phyloP scores from a whole-genome alignment of 1,140 invertebrate genomes.

The Agrypnia vestita region DNA sequence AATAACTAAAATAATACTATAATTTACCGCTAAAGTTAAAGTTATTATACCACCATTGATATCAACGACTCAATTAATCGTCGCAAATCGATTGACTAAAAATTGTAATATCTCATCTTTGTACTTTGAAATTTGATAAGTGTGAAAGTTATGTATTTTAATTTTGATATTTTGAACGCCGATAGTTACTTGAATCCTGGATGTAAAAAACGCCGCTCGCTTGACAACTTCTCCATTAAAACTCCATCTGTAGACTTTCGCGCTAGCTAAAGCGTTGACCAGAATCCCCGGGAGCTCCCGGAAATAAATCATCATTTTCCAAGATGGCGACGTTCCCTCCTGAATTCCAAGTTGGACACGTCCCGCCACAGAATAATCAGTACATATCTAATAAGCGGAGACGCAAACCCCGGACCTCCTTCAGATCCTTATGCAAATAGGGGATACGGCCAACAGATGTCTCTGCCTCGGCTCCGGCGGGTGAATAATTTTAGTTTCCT shows the following conservation, averaged over 20 bases:
- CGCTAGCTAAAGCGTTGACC: background rate
- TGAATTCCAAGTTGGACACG: constrained; percentile 14
- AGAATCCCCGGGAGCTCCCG: background rate
- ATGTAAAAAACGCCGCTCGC: too few species aligned
- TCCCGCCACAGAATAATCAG: constrained; percentile 41
- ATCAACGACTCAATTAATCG: too few species aligned
- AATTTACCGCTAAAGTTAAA: too few species aligned
- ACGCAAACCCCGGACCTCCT: constrained; percentile 37
- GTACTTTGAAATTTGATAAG: too few species aligned
- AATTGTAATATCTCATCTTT: too few species aligned
- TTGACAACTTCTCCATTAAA: constrained; percentile 17
- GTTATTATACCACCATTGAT: too few species aligned
- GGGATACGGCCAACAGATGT: constrained; percentile 42
- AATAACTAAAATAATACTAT: too few species aligned
- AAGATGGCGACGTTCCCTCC: constrained; percentile 6
- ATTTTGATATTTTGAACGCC: too few species aligned
- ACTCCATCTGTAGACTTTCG: constrained; percentile 18
- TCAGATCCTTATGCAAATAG: constrained; percentile 44
- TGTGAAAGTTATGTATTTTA: too few species aligned
- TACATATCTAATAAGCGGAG: constrained; percentile 47
- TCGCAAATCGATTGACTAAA: too few species aligned
- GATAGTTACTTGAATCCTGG: too few species aligned
- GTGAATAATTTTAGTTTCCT: constrained; percentile 33
- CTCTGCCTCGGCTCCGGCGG: background rate
- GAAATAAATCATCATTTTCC: constrained; percentile 22